These are phyloP conservation scores for Acanthiza pusilla DNA, from an alignment of 2,797 vertebrate species.

Conservation along the genomic window DNA sequence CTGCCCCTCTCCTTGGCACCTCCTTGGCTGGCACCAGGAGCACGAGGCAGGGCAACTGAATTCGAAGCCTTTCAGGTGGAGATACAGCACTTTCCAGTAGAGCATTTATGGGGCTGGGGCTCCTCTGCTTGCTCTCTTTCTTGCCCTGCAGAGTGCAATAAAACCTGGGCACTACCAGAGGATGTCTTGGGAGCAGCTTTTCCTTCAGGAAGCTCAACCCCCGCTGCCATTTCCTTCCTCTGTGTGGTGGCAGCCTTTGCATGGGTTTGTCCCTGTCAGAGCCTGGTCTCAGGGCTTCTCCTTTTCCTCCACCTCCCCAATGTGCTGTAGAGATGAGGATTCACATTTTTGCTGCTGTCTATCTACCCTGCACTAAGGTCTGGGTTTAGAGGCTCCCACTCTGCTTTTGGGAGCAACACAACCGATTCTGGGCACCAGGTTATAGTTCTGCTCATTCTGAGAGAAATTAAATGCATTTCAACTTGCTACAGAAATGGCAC, in stretches of 20 bases:
- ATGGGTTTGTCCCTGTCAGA: not conserved
- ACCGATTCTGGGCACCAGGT: not conserved
- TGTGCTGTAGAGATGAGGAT: not conserved
- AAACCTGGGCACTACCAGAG: not conserved
- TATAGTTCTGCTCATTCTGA: not conserved
- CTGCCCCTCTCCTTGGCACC: not conserved
- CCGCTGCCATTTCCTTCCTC: not conserved
- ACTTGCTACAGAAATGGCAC: not conserved
- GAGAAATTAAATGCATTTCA: not conserved
- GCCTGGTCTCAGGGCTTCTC: not conserved
- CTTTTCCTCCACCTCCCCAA: not conserved
- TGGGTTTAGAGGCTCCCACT: not conserved
- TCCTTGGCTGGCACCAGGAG: not conserved
- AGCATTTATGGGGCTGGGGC: not conserved
- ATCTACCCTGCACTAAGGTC: not conserved
- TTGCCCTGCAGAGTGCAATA: not conserved
- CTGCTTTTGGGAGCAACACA: not conserved
- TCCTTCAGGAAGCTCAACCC: not conserved
- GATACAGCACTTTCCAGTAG: not conserved
- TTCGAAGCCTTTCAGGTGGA: not conserved
- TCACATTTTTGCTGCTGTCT: not conserved
- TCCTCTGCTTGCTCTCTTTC: not conserved
- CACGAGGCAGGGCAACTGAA: not conserved
- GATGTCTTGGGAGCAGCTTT: not conserved
- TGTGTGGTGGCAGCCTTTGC: not conserved